Base-by-base conservation (phyloP, 2,113 vertebrate genomes). In the Dasyprocta punctata region DNA sequence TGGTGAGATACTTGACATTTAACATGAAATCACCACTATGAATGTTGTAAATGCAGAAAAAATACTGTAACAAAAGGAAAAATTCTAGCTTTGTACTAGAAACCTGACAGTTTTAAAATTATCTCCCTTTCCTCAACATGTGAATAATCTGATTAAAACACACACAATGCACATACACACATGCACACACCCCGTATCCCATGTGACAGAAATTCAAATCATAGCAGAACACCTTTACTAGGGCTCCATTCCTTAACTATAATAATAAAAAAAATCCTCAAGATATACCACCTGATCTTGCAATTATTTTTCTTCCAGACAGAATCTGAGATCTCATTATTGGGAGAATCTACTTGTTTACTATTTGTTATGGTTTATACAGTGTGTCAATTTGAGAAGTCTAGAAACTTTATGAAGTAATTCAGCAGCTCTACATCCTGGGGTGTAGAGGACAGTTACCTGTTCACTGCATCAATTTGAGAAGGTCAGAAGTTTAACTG, bases 201-300 rank as follows among this genome's bases (percentile, higher is more conserved):
- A 12, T 17, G 5, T 63, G 33, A 82, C 30, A 24, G 19, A 54
- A 84, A 54, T 58, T 81, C 33, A 94, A 20, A 73, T 41, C 6
- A 33, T 8, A 8, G 20, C 5, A 36, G 9, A 52, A 5, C 1
- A 3, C 2, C 58, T 7, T 36, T 7, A 41, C 13, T 3, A 3
- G 1, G 20, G 14, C 1, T 54, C 38, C 19, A 56, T 61, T 49
- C 6, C 4, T 1, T 30, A 24, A 47, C 1, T 47, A 24, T 73
- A 24, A 24, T 73, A 24, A n/a, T 54, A 82, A 52, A 20, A 49
- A 60, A 71, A 28, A 4, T 28, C 1, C 1, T 11, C 22, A 24
- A 73, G 56, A 36, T 56, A 4, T 2, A 17, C 1, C 20, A 10
- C 36, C 1, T 61, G 7, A 1, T 36, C 8, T 30, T 49, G 6